Conservation (phyloP, 2,797 vertebrate genomes). For the Somateria mollissima region DNA sequence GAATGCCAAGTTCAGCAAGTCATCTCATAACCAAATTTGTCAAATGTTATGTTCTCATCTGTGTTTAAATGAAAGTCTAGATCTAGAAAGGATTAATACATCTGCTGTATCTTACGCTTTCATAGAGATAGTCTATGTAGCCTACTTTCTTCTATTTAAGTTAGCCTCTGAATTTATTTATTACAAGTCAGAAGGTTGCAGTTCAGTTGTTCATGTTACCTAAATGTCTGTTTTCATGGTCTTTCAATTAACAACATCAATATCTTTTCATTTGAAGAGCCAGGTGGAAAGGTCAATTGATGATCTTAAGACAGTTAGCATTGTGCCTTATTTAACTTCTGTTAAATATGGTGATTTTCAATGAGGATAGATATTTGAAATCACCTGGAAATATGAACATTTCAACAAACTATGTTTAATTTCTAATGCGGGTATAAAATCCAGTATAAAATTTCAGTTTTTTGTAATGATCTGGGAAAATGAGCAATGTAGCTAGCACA, state of each 20-base stretch:
- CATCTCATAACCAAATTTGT: neutral
- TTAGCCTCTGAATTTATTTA: neutral
- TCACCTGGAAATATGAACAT: accelerated
- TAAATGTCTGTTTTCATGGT: neutral
- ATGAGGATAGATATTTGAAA: neutral
- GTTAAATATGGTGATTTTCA: neutral
- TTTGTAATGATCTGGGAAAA: neutral
- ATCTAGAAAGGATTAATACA: neutral
- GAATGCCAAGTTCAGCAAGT: neutral
- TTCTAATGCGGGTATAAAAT: neutral
- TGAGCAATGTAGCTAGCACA: neutral
- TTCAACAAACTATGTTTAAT: neutral
- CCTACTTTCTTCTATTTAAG: neutral
- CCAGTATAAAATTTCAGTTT: neutral
- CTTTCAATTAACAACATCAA: neutral
- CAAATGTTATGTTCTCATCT: neutral
- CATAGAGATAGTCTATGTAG: neutral
- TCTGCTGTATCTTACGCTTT: neutral
- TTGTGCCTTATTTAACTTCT: neutral
- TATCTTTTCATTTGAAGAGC: neutral
- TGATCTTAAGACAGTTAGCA: neutral
- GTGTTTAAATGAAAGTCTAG: neutral
- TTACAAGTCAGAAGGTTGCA: neutral
- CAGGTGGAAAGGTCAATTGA: neutral
- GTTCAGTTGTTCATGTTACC: neutral